A percentile compares a stretch with the other conserved stretches of the same genome.
These are phyloP conservation scores for Sisor rabdophorus DNA, from an alignment of 2,113 vertebrate genomes.

Conservation along the genomic window DNA sequence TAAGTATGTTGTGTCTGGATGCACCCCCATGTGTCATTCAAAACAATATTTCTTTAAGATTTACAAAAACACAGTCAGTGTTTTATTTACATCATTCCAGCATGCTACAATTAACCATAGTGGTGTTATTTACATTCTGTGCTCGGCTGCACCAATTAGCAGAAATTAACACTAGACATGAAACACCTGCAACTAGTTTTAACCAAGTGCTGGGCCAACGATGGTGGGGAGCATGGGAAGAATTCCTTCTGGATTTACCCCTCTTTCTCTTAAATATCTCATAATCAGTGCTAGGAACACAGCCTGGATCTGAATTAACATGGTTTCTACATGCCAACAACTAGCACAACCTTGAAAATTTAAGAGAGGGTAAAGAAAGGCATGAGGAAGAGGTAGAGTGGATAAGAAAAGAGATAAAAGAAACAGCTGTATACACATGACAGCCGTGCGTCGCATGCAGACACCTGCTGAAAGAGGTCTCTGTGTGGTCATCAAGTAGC, in stretches of 20 bases:
- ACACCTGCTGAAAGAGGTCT: conserved; percentile 55
- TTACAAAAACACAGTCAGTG: background rate
- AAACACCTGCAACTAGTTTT: conserved; percentile 65
- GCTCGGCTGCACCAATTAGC: conserved; percentile 73
- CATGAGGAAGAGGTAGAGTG: conserved; percentile 40
- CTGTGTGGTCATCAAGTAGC: conserved; percentile 84
- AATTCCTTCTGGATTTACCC: conserved; percentile 2
- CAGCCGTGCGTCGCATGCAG: conserved; percentile 55
- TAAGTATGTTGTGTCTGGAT: background rate
- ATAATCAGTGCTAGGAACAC: conserved; percentile 9
- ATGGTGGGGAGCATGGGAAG: conserved; percentile 51
- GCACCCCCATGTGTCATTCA: background rate
- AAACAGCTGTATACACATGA: conserved; percentile 78
- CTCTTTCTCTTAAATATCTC: conserved; percentile 20
- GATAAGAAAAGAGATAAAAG: conserved; percentile 64
- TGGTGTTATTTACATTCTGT: conserved; percentile 53
- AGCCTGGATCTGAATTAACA: conserved; percentile 27
- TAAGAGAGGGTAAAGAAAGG: conserved; percentile 29
- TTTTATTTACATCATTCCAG: conserved; percentile 7
- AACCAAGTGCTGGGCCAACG: conserved; percentile 60
- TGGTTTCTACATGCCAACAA: conserved; percentile 35
- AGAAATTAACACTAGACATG: conserved; percentile 72
- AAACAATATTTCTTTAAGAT: background rate
- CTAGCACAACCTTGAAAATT: background rate
- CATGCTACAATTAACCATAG: conserved; percentile 31